A percentile compares a stretch with the other conserved stretches of the same genome.
Evolutionary conservation across 2,797 vertebrate species (phyloP).

Genomic region (Capromys pilorides): DNA sequence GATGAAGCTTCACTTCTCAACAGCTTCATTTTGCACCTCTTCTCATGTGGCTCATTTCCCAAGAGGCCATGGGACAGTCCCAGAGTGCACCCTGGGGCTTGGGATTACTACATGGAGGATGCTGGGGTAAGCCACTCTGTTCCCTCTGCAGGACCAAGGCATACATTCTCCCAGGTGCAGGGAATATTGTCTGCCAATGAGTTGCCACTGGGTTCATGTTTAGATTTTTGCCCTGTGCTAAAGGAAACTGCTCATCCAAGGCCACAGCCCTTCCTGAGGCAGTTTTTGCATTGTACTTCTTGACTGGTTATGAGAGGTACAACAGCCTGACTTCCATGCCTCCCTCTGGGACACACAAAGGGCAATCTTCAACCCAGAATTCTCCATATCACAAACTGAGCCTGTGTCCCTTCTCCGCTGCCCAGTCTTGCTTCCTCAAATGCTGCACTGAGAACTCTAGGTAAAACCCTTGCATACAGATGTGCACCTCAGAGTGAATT

Average conservation of each 20-base stretch:
- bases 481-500: not conserved
- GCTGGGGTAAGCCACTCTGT: no score
- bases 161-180: fast-evolving
- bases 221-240: not conserved
- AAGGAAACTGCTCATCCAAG: not conserved
- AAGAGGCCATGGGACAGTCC: not conserved
- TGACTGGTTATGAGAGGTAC: not conserved
- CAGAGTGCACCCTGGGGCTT: not conserved
- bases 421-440: not conserved
- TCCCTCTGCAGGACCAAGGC: not conserved
- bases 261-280: not conserved
- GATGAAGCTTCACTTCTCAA: not conserved
- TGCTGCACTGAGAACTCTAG: no score
- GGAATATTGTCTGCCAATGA: not conserved
- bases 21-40: not conserved
- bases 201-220: not conserved
- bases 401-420: not conserved
- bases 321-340: not conserved
- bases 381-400: not conserved
- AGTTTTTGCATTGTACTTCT: not conserved
- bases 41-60: not conserved
- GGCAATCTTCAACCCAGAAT: not conserved
- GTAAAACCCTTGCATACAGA: not conserved
- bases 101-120: no score
- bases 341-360: not conserved